Conservation (phyloP, 2,888 invertebrate genomes). For the Metellina segmentata region DNA sequence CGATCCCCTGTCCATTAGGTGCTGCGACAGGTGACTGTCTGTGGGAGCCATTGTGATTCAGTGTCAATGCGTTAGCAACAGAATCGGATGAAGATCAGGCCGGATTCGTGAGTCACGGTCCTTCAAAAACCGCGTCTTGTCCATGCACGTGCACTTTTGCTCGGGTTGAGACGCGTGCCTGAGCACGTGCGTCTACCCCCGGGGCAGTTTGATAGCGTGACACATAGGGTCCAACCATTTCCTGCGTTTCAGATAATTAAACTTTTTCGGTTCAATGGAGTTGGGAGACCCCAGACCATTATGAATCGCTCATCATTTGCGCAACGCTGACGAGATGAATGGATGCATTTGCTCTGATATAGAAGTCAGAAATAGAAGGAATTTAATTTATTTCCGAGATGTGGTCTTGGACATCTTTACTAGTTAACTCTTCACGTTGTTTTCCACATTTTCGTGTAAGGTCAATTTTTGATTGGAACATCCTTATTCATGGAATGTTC, state of each 20-base stretch:
- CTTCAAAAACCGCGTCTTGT: slow-evolving; percentile 63
- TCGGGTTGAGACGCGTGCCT: slow-evolving; percentile 25
- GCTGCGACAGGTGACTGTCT: slow-evolving; percentile 36
- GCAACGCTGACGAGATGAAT: not conserved
- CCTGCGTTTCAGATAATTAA: slow-evolving; percentile 55
- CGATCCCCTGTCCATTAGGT: not conserved
- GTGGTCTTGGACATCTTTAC: no score
- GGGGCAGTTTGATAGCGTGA: slow-evolving; percentile 39
- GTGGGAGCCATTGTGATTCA: slow-evolving; percentile 13
- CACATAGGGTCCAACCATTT: slow-evolving; percentile 23
- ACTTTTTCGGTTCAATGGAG: slow-evolving; percentile 62
- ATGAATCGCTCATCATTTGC: slow-evolving; percentile 41
- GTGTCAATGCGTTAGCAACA: slow-evolving; percentile 19
- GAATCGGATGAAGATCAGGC: slow-evolving; percentile 27
- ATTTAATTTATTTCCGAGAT: no score
- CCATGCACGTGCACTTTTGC: slow-evolving; percentile 55
- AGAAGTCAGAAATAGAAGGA: no score
- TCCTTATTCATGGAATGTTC: no score
- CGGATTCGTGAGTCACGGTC: slow-evolving; percentile 54
- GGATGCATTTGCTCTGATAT: no score
- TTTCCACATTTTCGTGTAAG: no score
- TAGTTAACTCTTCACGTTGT: no score
- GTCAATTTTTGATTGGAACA: no score
- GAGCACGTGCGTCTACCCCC: slow-evolving; percentile 44
- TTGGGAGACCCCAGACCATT: not conserved